Conservation (phyloP, 2,797 vertebrate genomes). For the Triplophysa bombifrons region DNA sequence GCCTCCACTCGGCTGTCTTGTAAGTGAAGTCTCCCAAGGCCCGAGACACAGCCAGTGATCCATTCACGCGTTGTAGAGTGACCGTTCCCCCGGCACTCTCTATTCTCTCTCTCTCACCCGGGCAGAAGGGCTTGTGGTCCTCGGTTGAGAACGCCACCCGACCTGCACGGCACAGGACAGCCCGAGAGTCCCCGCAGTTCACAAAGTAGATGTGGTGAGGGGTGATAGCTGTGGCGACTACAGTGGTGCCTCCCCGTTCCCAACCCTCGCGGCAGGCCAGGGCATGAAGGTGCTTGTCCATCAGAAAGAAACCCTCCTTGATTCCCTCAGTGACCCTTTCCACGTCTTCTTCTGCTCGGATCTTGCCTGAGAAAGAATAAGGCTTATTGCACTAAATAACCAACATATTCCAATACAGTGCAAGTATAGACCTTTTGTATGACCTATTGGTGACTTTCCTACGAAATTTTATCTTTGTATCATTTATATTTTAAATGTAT, state of each 20-base stretch:
- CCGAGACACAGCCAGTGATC: constrained; percentile 83
- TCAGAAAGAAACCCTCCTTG: constrained; percentile 73
- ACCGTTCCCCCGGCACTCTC: constrained; percentile 80
- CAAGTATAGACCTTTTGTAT: neutral
- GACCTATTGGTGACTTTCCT: neutral
- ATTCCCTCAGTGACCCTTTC: constrained; percentile 74
- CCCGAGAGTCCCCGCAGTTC: constrained; percentile 81
- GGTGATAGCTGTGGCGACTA: constrained; percentile 73
- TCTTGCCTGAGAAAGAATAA: constrained; percentile 62
- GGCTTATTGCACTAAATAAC: constrained; percentile 1
- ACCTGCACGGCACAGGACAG: constrained; percentile 76
- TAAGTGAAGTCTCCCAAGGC: constrained; percentile 85
- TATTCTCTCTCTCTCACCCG: constrained; percentile 81
- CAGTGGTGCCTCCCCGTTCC: constrained; percentile 76
- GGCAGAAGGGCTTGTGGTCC: constrained; percentile 82
- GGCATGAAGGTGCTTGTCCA: constrained; percentile 76
- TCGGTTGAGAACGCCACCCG: constrained; percentile 80
- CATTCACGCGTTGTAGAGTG: constrained; percentile 79
- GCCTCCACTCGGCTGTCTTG: constrained; percentile 80
- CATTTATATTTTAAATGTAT: too few relatives aligned
- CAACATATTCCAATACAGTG: neutral
- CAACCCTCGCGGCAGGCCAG: constrained; percentile 76
- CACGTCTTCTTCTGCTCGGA: constrained; percentile 70
- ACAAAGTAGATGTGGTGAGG: constrained; percentile 79
- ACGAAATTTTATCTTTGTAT: neutral